phyloP scores from a whole-genome alignment of 1,140 invertebrate genomes.

The Drosophila azteca region DNA sequence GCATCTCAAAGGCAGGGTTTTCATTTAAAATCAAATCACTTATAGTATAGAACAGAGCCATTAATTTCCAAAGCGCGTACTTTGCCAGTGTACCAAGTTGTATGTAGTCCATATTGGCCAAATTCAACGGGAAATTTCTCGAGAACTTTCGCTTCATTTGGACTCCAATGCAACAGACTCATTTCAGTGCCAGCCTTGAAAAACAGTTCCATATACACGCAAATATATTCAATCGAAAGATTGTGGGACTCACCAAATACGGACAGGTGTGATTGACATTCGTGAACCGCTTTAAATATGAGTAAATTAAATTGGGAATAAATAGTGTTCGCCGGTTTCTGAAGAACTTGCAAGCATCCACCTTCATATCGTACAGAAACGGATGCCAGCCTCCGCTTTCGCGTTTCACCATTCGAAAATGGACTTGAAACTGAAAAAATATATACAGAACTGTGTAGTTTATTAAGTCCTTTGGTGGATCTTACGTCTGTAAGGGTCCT shows the following conservation, averaged over 20 bases:
- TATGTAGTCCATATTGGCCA: conserved; percentile 30
- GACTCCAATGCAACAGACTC: not conserved
- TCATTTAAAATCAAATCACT: not conserved
- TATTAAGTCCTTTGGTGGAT: too few species aligned
- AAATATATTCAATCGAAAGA: too few species aligned
- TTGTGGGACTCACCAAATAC: conserved; percentile 12
- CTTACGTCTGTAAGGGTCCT: conserved; percentile 35
- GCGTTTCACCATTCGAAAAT: conserved; percentile 22
- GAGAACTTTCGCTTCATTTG: conserved; percentile 12
- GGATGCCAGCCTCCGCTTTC: conserved; percentile 52
- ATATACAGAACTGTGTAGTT: too few species aligned
- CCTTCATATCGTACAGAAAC: conserved; percentile 27
- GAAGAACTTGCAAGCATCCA: conserved; percentile 46
- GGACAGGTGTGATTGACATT: conserved; percentile 46
- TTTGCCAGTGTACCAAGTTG: conserved; percentile 20
- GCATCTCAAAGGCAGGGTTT: not conserved
- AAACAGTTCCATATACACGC: not conserved
- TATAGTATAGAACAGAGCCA: conserved; percentile 21
- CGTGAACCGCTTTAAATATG: conserved; percentile 9
- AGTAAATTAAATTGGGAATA: conserved; percentile 31
- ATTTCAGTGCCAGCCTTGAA: conserved; percentile 10
- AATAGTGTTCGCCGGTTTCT: conserved; percentile 6
- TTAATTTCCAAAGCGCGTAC: conserved; percentile 2
- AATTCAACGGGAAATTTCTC: conserved; percentile 37
- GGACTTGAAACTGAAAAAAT: not conserved